Evolutionary conservation across 1,140 invertebrate genomes (phyloP).

Genomic region (Vanessa tameamea): DNA sequence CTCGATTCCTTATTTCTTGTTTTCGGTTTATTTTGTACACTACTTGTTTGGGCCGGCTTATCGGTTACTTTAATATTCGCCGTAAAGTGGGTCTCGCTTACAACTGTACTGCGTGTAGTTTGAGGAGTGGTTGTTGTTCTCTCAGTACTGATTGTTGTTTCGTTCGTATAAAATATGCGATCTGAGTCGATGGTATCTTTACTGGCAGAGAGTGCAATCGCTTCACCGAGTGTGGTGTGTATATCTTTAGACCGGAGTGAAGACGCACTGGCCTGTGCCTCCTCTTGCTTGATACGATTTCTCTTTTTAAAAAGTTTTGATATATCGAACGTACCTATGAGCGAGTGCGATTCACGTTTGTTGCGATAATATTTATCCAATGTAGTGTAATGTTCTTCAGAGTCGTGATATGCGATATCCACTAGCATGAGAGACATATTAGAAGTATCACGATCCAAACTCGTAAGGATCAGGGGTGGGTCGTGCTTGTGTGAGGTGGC

Average conservation of each 20-base stretch:
- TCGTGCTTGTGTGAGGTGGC: constrained; percentile 11
- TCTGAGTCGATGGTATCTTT: not conserved
- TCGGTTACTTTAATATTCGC: not conserved
- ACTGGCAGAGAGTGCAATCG: constrained; percentile 2
- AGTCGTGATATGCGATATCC: constrained; percentile 11
- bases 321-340: constrained; percentile 65
- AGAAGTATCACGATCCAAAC: constrained; percentile 4
- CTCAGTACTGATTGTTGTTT: not conserved
- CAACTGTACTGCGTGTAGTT: not conserved
- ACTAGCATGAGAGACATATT: constrained; percentile 8
- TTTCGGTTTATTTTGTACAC: constrained; percentile 22
- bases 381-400: constrained; percentile 24
- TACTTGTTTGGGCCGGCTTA: constrained; percentile 4
- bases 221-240: not conserved
- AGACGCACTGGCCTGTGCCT: constrained; percentile 14
- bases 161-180: not conserved
- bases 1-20: constrained; percentile 33
- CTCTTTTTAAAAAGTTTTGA: constrained; percentile 62
- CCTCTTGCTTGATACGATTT: constrained; percentile 27
- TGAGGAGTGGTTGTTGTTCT: not conserved
- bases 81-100: not conserved
- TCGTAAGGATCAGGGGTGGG: not conserved
- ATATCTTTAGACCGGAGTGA: not conserved
- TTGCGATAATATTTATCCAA: constrained; percentile 22
- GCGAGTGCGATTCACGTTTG: constrained; percentile 53